These are phyloP conservation scores for Stenodema calcarata DNA, from an alignment of 2,888 invertebrate species.

Conservation along the genomic window DNA sequence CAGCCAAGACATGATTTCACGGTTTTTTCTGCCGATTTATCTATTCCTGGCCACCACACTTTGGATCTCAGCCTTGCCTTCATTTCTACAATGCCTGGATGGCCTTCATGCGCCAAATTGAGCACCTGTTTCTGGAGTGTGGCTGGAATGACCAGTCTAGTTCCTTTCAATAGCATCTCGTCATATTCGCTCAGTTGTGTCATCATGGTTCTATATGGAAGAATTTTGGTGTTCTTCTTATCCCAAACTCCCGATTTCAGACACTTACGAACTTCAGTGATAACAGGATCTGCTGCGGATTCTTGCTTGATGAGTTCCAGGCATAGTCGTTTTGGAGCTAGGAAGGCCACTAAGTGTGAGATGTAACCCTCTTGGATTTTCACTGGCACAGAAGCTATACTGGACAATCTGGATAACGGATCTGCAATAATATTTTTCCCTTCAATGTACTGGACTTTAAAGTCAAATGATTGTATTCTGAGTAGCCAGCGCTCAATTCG, in stretches of 20 bases:
- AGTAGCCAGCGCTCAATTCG: too few relatives aligned
- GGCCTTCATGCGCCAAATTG: constrained; percentile 59
- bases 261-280: too few relatives aligned
- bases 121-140: not conserved
- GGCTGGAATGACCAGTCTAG: not conserved
- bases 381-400: too few relatives aligned
- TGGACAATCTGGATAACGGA: too few relatives aligned
- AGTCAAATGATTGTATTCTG: too few relatives aligned
- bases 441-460: too few relatives aligned
- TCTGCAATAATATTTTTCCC: too few relatives aligned
- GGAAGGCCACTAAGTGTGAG: too few relatives aligned
- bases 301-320: too few relatives aligned
- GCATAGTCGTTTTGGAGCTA: too few relatives aligned
- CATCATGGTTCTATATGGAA: not conserved
- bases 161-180: not conserved
- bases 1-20: constrained; percentile 47
- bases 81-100: constrained; percentile 60
- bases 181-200: not conserved
- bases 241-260: not conserved
- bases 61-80: constrained; percentile 2
- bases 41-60: constrained; percentile 38
- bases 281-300: too few relatives aligned
- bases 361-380: too few relatives aligned
- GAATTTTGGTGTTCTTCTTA: not conserved
- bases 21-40: constrained; percentile 9